Percentiles rank a stretch among this genome's conserved stretches.
phyloP scores from a whole-genome alignment of 1,140 invertebrate species.

The Brachionus paranguensis region DNA sequence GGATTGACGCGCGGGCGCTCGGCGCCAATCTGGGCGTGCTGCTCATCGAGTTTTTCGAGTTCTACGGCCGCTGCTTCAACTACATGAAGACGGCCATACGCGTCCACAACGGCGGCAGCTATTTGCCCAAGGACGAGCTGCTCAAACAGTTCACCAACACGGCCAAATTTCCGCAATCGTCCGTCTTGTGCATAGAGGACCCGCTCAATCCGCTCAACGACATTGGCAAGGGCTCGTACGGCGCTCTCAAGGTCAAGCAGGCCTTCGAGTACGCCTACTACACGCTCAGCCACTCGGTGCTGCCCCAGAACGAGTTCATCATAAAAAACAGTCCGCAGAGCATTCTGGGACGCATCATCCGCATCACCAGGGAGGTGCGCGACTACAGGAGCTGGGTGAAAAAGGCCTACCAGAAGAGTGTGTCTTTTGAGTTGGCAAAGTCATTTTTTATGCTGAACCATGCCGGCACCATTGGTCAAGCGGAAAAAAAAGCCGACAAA shows the following conservation, averaged over 20 bases:
- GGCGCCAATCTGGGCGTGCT: slow-evolving; percentile 79
- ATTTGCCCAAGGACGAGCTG: slow-evolving; percentile 76
- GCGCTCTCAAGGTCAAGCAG: slow-evolving; percentile 76
- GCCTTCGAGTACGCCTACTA: slow-evolving; percentile 92
- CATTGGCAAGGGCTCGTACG: slow-evolving; percentile 90
- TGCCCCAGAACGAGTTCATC: slow-evolving; percentile 57
- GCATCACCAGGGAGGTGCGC: slow-evolving; percentile 7
- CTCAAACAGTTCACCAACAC: slow-evolving; percentile 21
- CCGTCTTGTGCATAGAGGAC: slow-evolving; percentile 91
- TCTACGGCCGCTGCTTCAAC: slow-evolving; percentile 93
- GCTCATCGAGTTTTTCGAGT: slow-evolving; percentile 92
- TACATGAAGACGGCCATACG: slow-evolving; percentile 85
- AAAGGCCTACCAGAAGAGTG: slow-evolving; percentile 10
- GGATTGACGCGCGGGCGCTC: slow-evolving; percentile 57
- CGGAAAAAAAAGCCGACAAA: not conserved
- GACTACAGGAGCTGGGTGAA: slow-evolving; percentile 38
- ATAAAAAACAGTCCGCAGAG: slow-evolving; percentile 59
- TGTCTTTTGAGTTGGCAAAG: not conserved
- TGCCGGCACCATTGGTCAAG: too few species aligned
- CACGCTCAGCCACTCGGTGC: slow-evolving; percentile 58
- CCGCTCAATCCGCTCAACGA: slow-evolving; percentile 84
- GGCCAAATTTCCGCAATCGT: slow-evolving; percentile 63
- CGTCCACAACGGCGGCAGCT: slow-evolving; percentile 76
- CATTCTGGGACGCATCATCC: slow-evolving; percentile 16
- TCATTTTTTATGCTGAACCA: not conserved